Conservation (phyloP, 2,888 invertebrate species). For the Euclidia mi region DNA sequence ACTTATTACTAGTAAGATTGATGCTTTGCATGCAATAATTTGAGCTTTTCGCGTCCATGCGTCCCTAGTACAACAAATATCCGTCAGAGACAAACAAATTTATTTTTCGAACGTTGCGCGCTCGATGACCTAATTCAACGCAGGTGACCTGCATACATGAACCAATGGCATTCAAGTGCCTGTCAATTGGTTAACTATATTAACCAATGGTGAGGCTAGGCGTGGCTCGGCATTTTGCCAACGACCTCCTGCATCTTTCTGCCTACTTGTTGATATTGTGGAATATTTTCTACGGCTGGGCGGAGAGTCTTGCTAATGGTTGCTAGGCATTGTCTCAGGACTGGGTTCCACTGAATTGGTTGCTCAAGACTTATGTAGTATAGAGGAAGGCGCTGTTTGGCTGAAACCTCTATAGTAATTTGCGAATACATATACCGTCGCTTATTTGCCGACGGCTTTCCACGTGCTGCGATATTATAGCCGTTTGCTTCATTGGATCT, state of each 20-base stretch:
- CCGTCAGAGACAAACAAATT: slow-evolving; percentile 39
- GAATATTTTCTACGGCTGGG: slow-evolving; percentile 57
- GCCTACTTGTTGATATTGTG: slow-evolving; percentile 82
- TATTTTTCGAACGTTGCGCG: slow-evolving; percentile 59
- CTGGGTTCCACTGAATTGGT: slow-evolving; percentile 1
- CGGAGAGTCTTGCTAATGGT: slow-evolving; percentile 45
- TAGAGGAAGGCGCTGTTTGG: background rate
- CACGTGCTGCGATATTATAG: too few species aligned
- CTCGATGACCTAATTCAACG: slow-evolving; percentile 77
- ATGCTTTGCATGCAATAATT: too few species aligned
- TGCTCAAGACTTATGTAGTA: background rate
- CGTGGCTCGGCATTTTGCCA: slow-evolving; percentile 89
- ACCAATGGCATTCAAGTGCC: slow-evolving; percentile 82
- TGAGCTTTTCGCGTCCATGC: background rate
- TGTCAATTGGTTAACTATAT: slow-evolving; percentile 89
- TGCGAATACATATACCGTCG: too few species aligned
- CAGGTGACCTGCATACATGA: slow-evolving; percentile 79
- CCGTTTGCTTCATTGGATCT: too few species aligned
- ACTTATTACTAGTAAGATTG: too few species aligned
- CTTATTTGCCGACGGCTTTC: too few species aligned
- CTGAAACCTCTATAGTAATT: background rate
- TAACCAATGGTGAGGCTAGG: slow-evolving; percentile 89
- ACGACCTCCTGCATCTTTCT: slow-evolving; percentile 75
- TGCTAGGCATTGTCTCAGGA: slow-evolving; percentile 37
- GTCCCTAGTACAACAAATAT: slow-evolving; percentile 19